Evolutionary conservation across 2,797 vertebrate genomes (phyloP).

Genomic region (Simalia tracyae): DNA sequence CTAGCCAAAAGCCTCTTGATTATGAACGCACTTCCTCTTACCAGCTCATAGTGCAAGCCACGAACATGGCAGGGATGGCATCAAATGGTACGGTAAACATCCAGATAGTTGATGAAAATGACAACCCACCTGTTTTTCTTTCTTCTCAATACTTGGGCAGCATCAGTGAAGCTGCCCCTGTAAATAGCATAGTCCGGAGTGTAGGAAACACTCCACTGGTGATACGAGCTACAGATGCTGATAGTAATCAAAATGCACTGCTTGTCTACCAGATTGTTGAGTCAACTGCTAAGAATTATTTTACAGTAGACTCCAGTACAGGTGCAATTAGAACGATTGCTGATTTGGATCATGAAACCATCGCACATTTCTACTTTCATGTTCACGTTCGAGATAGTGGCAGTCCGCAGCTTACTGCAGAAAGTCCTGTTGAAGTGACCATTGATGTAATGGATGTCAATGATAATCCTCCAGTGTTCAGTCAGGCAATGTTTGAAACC

Average conservation of each 20-base stretch:
- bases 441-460: constrained; percentile 93
- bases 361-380: constrained; percentile 87
- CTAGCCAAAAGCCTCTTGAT: constrained; percentile 85
- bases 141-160: constrained; percentile 85
- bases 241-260: constrained; percentile 91
- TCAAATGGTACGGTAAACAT: constrained; percentile 87
- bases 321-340: constrained; percentile 94
- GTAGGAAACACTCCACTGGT: constrained; percentile 84
- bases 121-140: constrained; percentile 91
- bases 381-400: constrained; percentile 94
- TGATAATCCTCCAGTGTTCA: constrained; percentile 92
- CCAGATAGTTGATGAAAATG: constrained; percentile 91
- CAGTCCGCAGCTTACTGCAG: constrained; percentile 89
- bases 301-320: constrained; percentile 92
- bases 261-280: constrained; percentile 96
- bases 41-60: constrained; percentile 83
- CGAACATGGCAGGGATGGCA: constrained; percentile 96
- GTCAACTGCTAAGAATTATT: constrained; percentile 91
- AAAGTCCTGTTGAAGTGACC: constrained; percentile 89
- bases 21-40: constrained; percentile 84
- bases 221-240: constrained; percentile 89
- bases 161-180: constrained; percentile 89
- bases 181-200: constrained; percentile 89
- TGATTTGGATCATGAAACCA: constrained; percentile 90
- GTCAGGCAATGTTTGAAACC: constrained; percentile 86